phyloP scores from a whole-genome alignment of 2,797 vertebrate species.

The Tiaroga cobitis region DNA sequence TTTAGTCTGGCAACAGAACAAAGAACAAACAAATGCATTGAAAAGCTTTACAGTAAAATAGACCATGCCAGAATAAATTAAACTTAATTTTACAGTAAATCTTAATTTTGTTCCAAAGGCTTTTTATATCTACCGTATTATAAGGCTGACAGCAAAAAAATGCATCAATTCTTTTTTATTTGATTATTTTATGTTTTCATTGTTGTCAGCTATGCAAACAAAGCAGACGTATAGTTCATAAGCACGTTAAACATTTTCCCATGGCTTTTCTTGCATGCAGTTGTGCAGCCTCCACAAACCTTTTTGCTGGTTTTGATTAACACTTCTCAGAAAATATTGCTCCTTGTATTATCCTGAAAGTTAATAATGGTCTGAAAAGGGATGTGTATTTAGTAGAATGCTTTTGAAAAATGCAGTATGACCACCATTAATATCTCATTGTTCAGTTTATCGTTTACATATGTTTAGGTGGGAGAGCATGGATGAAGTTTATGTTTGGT shows the following conservation, averaged over 20 bases:
- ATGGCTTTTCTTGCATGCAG: conserved; percentile 16
- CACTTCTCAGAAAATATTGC: conserved; percentile 26
- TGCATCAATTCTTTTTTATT: conserved; percentile 23
- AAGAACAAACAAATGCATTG: neutral
- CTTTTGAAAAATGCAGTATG: conserved; percentile 36
- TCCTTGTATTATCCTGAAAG: conserved; percentile 9
- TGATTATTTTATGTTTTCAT: conserved; percentile 23
- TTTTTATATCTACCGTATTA: neutral
- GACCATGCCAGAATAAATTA: neutral
- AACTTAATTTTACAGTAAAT: neutral
- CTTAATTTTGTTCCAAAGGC: neutral
- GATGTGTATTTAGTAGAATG: neutral
- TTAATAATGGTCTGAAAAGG: conserved; percentile 5
- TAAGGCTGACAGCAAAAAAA: conserved; percentile 23
- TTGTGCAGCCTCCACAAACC: neutral
- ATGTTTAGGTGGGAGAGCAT: neutral
- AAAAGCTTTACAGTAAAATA: neutral
- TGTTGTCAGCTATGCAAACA: conserved; percentile 60
- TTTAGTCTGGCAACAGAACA: neutral
- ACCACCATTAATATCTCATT: conserved; percentile 24
- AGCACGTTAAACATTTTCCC: conserved; percentile 12
- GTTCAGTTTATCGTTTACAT: conserved; percentile 23
- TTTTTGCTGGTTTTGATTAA: neutral
- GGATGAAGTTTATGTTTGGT: neutral
- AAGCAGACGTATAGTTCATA: conserved; percentile 15